Base-by-base conservation (phyloP, 2,888 invertebrate species). In the Aleiodes alternator region DNA sequence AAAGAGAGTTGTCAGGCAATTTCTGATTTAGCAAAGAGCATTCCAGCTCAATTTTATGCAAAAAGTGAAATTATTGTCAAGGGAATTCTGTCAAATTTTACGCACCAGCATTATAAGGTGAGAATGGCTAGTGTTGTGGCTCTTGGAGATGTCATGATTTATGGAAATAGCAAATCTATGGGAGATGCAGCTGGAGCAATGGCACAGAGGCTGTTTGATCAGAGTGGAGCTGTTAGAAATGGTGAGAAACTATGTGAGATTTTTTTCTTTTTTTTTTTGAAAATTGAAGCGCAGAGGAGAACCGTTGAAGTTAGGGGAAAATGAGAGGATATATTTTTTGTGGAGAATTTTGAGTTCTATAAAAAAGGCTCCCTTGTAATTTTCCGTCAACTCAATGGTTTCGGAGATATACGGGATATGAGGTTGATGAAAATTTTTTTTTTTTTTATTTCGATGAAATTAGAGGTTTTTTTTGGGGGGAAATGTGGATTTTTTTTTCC, bases 191-290 rank as follows among this genome's bases (percentile, higher is more conserved):
- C 96, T 29, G 93, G 93, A 0, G 95, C 96, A n/a, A 91, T 98
- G 87, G 96, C 96, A 0, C 96, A 97, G 83, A 92, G 96, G 81
- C 89, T 97, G 4, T 97, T 98, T 91, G 98, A 98, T 90, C 93
- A 94, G 82, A 94, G 94, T 84, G 93, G 94, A 0, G 90, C 92
- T 75, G 97, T 98, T 0, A 92, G 98, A 61, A 90, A 87, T 80
- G 88, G 89, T 89, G 81, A 78, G 11, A 64, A 50, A 50, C 29
- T 43, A 48, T 9, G 38, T 16, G 23, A 23, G 7, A 1, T 48
- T 56, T 16, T 16, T 23, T 16, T 16, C 12, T 23, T 16, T 29
- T 23, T 43, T 16, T 11, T 23, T 43, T 23, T 23, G 23, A 23
- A 23, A 23, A 23, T 23, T 23, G 23, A 23, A 23, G 23, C 23